Percentiles rank a stretch among this genome's conserved stretches.
These are phyloP conservation scores for Rhopilema esculentum DNA, from an alignment of 30 jellyfish, hydroid and myxozoan species.

Conservation along the genomic window DNA sequence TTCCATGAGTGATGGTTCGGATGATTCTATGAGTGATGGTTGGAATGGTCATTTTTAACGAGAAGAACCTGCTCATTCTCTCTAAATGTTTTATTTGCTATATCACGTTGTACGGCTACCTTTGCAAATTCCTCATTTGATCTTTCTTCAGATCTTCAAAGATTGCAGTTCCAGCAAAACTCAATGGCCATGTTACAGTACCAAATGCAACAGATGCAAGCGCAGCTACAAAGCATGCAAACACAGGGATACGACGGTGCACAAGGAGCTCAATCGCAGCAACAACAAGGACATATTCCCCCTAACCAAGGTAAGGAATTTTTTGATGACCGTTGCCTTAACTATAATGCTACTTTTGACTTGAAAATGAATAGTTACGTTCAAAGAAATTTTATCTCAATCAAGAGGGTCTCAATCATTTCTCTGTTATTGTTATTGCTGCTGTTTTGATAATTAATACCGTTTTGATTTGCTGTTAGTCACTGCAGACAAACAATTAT, in stretches of 20 bases:
- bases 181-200: slow-evolving; percentile 56
- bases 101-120: background rate
- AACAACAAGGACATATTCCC: background rate
- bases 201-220: slow-evolving; percentile 79
- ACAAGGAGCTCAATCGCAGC: slow-evolving; percentile 6
- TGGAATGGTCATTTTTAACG: no score
- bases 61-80: no score
- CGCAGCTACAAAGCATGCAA: slow-evolving; percentile 56
- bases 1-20: no score
- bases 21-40: no score
- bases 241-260: slow-evolving; percentile 9
- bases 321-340: background rate
- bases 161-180: background rate
- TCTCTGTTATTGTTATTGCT: no score
- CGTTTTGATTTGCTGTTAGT: no score
- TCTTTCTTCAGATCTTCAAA: slow-evolving; percentile 2
- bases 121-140: background rate
- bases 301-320: background rate
- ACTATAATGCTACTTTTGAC: no score
- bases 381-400: background rate
- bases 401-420: no score
- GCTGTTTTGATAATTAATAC: no score
- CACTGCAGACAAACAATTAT: no score
- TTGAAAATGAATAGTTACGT: background rate
- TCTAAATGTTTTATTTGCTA: no score